phyloP scores from a whole-genome alignment of 2,888 invertebrate genomes.

The Monoplex corrugatus region DNA sequence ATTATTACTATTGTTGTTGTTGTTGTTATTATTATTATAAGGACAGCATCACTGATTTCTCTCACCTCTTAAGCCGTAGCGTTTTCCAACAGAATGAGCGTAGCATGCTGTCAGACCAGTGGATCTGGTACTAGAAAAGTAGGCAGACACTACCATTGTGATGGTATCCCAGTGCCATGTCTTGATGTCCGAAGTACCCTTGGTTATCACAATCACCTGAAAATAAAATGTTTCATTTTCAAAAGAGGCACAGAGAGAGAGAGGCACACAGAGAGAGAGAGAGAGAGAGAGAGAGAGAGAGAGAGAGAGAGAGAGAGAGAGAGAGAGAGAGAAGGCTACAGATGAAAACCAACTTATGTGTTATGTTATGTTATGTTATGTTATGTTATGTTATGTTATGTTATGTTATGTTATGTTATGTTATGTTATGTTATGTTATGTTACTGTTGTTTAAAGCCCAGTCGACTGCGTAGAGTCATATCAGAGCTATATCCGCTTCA shows the following conservation, averaged over 20 bases:
- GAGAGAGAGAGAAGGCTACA: neutral
- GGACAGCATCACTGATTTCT: neutral
- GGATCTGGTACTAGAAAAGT: neutral
- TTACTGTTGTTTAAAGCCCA: too few relatives aligned
- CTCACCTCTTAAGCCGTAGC: slow-evolving; percentile 31
- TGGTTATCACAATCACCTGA: slow-evolving; percentile 30
- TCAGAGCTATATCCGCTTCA: too few relatives aligned
- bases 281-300: neutral
- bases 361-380: too few relatives aligned
- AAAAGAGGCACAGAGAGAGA: neutral
- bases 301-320: neutral
- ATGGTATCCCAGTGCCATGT: slow-evolving; percentile 27
- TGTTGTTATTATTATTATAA: too few relatives aligned
- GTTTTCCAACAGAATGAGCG: slow-evolving; percentile 2
- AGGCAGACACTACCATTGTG: slow-evolving; percentile 16
- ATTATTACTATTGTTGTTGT: too few relatives aligned
- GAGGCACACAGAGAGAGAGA: slow-evolving; percentile 21
- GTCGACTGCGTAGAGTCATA: too few relatives aligned
- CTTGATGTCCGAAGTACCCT: neutral
- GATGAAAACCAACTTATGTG: too few relatives aligned
- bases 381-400: too few relatives aligned
- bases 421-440: too few relatives aligned
- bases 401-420: too few relatives aligned
- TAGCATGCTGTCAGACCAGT: neutral
- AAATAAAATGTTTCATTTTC: neutral